phyloP scores from a whole-genome alignment of 2,888 invertebrate species.

The Scrobipalpa atriplicella region DNA sequence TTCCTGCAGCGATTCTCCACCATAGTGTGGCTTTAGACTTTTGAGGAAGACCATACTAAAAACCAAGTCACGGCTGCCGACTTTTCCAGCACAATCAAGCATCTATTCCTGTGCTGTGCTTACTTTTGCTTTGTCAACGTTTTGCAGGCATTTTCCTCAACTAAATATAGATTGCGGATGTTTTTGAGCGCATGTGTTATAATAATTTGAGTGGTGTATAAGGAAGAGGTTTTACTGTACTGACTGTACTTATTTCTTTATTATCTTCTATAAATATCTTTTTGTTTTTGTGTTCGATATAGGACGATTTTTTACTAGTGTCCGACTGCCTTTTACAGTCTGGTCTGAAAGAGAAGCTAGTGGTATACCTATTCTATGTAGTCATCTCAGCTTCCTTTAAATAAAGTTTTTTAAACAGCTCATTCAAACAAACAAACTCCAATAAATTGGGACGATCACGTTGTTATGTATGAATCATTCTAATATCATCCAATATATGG shows the following conservation, averaged over 20 bases:
- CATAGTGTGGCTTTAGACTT: not conserved
- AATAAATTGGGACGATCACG: not conserved
- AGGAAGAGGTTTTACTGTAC: not conserved
- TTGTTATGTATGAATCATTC: not conserved
- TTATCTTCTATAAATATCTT: too few relatives aligned
- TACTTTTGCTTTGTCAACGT: not conserved
- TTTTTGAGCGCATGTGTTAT: not conserved
- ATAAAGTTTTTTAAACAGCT: not conserved
- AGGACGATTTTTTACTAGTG: too few relatives aligned
- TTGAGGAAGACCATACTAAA: not conserved
- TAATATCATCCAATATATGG: constrained; percentile 5
- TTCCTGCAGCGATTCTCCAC: not conserved
- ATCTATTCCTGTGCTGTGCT: constrained; percentile 6
- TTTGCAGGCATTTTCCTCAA: not conserved
- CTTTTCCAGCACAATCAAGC: not conserved
- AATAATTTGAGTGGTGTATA: constrained; percentile 4
- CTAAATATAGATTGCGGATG: constrained; percentile 1
- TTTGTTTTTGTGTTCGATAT: too few relatives aligned
- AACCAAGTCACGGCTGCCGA: not conserved
- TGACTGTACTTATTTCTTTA: too few relatives aligned
- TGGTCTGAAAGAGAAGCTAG: too few relatives aligned
- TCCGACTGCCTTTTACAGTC: too few relatives aligned
- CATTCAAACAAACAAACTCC: not conserved
- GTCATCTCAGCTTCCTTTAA: too few relatives aligned
- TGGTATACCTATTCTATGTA: too few relatives aligned